These are phyloP conservation scores for Gephyroberyx darwinii DNA, from an alignment of 2,797 vertebrate species.

Conservation along the genomic window DNA sequence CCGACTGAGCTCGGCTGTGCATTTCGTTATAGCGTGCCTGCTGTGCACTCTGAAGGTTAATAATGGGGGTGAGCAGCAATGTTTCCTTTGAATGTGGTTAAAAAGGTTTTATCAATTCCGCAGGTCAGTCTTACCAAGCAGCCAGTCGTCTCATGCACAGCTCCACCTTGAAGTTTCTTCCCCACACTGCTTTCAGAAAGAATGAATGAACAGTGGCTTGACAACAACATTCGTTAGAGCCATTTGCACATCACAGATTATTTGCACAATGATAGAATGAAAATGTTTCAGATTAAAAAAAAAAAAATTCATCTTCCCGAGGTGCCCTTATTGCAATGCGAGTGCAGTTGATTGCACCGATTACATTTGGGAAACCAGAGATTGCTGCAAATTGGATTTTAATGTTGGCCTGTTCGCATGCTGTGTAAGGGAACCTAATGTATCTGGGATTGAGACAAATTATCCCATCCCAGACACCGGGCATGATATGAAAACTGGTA, in stretches of 20 bases:
- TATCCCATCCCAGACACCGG: slow-evolving; percentile 13
- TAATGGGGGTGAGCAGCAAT: slow-evolving; percentile 19
- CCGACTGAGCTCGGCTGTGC: neutral
- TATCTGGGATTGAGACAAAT: neutral
- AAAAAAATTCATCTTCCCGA: slow-evolving; percentile 33
- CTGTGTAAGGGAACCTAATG: slow-evolving; percentile 21
- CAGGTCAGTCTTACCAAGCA: slow-evolving; percentile 7
- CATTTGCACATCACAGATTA: slow-evolving; percentile 14
- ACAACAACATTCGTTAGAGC: slow-evolving; percentile 26
- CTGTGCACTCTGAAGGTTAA: slow-evolving; percentile 22
- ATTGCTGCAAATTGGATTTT: slow-evolving; percentile 40
- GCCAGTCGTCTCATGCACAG: slow-evolving; percentile 7
- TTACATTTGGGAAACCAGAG: slow-evolving; percentile 33
- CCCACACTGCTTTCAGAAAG: neutral
- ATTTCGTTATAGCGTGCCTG: neutral
- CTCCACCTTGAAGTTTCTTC: slow-evolving; percentile 1
- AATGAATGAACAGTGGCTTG: slow-evolving; percentile 10
- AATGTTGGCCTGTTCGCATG: slow-evolving; percentile 30
- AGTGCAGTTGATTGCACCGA: slow-evolving; percentile 18
- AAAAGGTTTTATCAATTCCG: neutral
- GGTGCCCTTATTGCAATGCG: slow-evolving; percentile 29
- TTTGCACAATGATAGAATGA: slow-evolving; percentile 39
- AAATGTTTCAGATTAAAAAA: slow-evolving; percentile 35
- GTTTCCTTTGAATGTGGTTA: neutral
- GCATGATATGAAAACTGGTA: slow-evolving; percentile 7